Evolutionary conservation across 1,140 invertebrate species (phyloP), one percentile per base, ranked within the genome.

Genomic region (Ceratosolen fusciceps): DNA sequence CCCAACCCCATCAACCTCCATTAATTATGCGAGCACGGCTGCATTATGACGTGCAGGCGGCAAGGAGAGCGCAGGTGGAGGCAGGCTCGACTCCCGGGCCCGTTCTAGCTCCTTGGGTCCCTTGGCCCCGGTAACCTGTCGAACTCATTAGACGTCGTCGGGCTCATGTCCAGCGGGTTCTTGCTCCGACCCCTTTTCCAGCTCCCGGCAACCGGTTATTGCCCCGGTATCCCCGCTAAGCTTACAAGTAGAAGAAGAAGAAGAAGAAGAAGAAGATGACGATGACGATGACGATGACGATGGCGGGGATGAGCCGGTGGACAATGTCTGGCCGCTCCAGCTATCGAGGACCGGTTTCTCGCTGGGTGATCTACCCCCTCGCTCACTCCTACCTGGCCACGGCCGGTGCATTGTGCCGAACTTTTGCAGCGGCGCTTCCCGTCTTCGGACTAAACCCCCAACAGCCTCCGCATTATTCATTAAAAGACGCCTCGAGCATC

Each of bases 311-410:
- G 58, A 9, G 14, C 29, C n/a, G 26, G 1, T 29, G 54, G 76
- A n/a, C n/a, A n/a, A n/a, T n/a, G 4, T 56, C 14, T 5, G 5
- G 62, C 10, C 9, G 49, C 58, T 31, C 80, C 74, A 82, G 80
- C 82, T 82, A 56, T 9, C 43, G 83, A n/a, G n/a, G n/a, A 88
- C 87, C 79, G 80, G 87, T 88, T 84, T 81, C 39, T 70, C 21
- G 72, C 65, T 82, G 81, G 83, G 79, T 26, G 26, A 60, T 24
- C 29, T n/a, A 21, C 10, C 37, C 60, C 10, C 21, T 65, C 34
- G 19, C 31, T 37, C 7, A n/a, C 31, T 65, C 37, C 4, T 12
- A 43, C 39, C 5, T 12, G 39, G 39, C 39, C 12, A 12, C 39
- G 12, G 39, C 39, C 39, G 39, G 39, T 43, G 39, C 39, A 43